Evolutionary conservation across 1,140 invertebrate species (phyloP), one percentile per base, ranked within the genome.

Genomic region (Drosophila equinoxialis): DNA sequence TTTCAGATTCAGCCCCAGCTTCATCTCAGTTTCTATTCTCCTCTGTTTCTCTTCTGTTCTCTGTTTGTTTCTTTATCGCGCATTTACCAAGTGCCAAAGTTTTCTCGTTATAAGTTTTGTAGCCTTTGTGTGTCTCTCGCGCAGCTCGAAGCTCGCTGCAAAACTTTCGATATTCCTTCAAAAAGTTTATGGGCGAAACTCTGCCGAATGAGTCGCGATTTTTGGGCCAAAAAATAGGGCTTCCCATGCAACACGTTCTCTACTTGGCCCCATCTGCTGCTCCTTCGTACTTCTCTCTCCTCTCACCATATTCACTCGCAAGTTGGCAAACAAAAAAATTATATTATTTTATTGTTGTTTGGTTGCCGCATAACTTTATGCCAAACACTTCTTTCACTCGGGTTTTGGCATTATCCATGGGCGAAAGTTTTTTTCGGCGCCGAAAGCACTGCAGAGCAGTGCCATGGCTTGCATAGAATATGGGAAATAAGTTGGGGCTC

Each of bases 71-170:
- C 82, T 91, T 91, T 91, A 90, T 91, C 85, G 77, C 85, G 77
- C 84, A 83, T 90, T 90, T 89, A 85, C 84, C 90, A 90, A 91
- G 90, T 91, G 87, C 75, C 79, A 92, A 92, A 92, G 89, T 92
- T 92, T 92, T 92, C 91, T 92, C 91, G 91, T 92, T 92, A 92
- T 92, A 92, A 92, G 91, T 92, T 92, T 92, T 90, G 83, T 90
- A 90, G 90, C 83, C 86, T 91, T 90, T 91, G 80, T 89, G 58
- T 80, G 73, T 89, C 82, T 86, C 75, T 74, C 84, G 84, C 77
- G 70, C 73, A 85, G 82, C 79, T 79, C 71, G 17, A 64, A 75
- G 79, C 70, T 77, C 68, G 74, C 59, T 55, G 68, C 17, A 39
- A 84, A 89, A 89, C 84, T 87, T 89, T 89, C 84, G 80, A 89